Evolutionary conservation across 2,888 invertebrate species (phyloP), one percentile per base, ranked within the genome.

Genomic region (Tiliacea aurago): DNA sequence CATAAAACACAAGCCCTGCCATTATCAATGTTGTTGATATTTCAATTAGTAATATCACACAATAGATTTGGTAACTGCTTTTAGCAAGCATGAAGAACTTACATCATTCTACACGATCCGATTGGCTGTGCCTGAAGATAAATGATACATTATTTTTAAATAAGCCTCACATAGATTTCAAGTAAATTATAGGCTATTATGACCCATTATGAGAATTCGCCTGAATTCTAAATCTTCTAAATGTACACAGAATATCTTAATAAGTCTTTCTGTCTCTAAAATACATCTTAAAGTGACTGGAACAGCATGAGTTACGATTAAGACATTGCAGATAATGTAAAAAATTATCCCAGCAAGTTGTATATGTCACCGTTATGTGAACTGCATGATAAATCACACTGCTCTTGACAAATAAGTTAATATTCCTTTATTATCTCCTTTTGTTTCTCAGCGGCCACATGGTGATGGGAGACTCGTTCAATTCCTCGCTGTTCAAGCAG

Each of bases 381-480:
- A 28, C 28, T 37, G 37, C 37, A 4, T 37, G 37, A 37, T 37
- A 37, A 37, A 37, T 37, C 51, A 11, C n/a, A 23, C 11, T 28
- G 13, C 20, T n/a, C 20, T 67, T n/a, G 64, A 33, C 2, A 37
- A 45, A 37, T 37, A 23, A 37, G 0, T 37, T 6, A 2, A 28
- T 18, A 7, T 15, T 0, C n/a, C 45, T 43, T 73, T 7, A 43
- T 33, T 2, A 58, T 45, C 15, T 23, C 45, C 0, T 45, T 23
- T 62, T 59, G 13, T 56, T 65, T 96, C 97, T 53, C 93, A 98
- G 99, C 37, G 99, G 99, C 1, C 99, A 99, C 91, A 99, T 99
- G 98, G 99, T 99, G 37, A 99, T 99, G 99, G 99, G 99, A 7
- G 99, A 99, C 93, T 99, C 99, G 0, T 99, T 99, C 95, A 99